Conservation (phyloP, 2,888 invertebrate species). For the Chloroclysta siterata region DNA sequence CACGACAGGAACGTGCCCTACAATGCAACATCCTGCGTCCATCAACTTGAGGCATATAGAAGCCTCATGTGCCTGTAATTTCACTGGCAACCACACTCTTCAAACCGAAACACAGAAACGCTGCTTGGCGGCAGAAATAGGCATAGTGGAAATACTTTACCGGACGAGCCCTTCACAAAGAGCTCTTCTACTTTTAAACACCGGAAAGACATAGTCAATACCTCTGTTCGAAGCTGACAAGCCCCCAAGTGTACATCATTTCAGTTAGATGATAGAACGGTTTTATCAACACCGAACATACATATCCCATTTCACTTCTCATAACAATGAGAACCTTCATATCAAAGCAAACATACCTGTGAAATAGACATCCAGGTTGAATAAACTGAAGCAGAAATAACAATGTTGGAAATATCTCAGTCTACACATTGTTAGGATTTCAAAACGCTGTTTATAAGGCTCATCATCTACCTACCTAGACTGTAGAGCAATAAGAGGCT, state of each 20-base stretch:
- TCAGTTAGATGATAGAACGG: not conserved
- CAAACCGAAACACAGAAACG: too few relatives aligned
- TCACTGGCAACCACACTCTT: too few relatives aligned
- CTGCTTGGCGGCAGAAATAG: too few relatives aligned
- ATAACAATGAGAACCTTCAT: constrained; percentile 20
- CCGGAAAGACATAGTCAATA: too few relatives aligned
- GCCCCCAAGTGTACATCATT: not conserved
- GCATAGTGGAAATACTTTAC: too few relatives aligned
- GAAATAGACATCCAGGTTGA: constrained; percentile 8
- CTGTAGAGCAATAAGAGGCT: not conserved
- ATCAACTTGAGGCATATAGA: too few relatives aligned
- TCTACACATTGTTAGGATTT: constrained; percentile 1
- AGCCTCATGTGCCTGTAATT: too few relatives aligned
- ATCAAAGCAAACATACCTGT: constrained; percentile 37
- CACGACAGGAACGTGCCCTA: too few relatives aligned
- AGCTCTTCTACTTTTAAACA: too few relatives aligned
- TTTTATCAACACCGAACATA: constrained; percentile 12
- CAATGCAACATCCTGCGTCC: too few relatives aligned
- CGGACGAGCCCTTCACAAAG: too few relatives aligned
- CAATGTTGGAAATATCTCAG: constrained; percentile 14
- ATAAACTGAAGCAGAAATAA: constrained; percentile 14
- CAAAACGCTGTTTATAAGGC: constrained; percentile 5
- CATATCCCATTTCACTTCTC: constrained; percentile 7
- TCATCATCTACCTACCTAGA: not conserved
- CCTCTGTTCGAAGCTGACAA: too few relatives aligned